Conservation (phyloP, 1,140 invertebrate species). For the Caligus rogercresseyi region DNA sequence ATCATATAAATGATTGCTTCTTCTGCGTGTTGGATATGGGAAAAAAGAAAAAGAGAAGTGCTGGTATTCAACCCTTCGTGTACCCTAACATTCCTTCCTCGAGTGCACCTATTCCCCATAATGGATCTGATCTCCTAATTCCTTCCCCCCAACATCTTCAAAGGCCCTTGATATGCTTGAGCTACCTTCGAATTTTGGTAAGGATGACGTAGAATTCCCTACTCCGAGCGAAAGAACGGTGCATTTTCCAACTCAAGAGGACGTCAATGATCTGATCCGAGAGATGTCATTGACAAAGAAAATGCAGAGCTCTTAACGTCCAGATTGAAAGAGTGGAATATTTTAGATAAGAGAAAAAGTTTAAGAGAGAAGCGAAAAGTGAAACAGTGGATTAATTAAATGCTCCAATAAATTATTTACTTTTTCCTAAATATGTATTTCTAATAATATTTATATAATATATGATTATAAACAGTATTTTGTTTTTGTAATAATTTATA, state of each 20-base stretch:
- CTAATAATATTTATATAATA: no score
- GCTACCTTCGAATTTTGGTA: neutral
- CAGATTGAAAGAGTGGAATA: slow-evolving; percentile 20
- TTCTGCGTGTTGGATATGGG: neutral
- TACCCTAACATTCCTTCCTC: neutral
- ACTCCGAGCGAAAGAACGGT: neutral
- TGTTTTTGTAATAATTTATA: no score
- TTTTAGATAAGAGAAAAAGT: slow-evolving; percentile 21
- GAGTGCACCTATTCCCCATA: neutral
- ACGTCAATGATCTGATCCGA: neutral
- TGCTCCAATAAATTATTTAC: no score
- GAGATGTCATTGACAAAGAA: slow-evolving; percentile 19
- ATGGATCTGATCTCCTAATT: neutral
- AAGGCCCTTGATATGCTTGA: neutral
- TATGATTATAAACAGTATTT: no score
- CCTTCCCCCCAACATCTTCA: neutral
- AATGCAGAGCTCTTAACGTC: slow-evolving; percentile 19
- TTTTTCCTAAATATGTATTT: no score
- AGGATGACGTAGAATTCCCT: neutral
- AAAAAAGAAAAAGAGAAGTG: neutral
- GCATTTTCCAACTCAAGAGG: neutral
- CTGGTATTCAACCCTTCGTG: no score
- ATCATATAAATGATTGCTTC: slow-evolving; percentile 17
- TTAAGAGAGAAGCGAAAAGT: no score
- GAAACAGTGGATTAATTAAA: no score